Conservation (phyloP, 2,113 vertebrate species). For the Chlorodrepanis virens region DNA sequence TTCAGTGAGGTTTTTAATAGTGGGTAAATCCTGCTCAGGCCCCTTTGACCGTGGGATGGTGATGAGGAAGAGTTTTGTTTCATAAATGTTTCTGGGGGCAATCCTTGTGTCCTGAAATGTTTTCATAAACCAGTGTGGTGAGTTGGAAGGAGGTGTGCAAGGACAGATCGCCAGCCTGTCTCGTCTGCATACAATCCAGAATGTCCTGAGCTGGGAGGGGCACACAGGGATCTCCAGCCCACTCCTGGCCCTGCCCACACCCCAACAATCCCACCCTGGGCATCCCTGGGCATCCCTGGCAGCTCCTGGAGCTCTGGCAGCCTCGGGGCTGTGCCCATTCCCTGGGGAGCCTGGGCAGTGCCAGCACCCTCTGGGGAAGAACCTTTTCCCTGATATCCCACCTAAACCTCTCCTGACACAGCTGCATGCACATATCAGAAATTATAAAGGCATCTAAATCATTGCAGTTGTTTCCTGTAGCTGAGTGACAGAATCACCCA, state of each 20-base stretch:
- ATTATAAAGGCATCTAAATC: neutral
- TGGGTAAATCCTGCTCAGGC: neutral
- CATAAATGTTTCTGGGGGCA: neutral
- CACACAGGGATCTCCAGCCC: neutral
- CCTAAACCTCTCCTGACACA: neutral
- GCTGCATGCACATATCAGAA: neutral
- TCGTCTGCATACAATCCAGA: neutral
- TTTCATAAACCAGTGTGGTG: accelerated
- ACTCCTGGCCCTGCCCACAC: neutral
- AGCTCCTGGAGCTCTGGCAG: neutral
- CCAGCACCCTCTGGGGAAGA: neutral
- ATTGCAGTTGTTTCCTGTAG: neutral
- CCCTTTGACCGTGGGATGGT: neutral
- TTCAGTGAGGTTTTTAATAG: neutral
- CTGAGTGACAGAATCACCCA: accelerated
- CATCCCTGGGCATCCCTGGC: neutral
- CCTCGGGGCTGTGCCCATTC: neutral
- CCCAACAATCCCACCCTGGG: accelerated
- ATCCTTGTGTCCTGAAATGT: neutral
- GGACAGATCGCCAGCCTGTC: neutral
- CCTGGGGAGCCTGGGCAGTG: neutral
- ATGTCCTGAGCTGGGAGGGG: neutral
- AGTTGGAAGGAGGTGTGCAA: neutral
- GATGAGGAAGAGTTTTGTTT: neutral
- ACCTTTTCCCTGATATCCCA: accelerated